These are phyloP conservation scores for Cygnus olor DNA, from an alignment of 2,797 vertebrate species.

Conservation along the genomic window DNA sequence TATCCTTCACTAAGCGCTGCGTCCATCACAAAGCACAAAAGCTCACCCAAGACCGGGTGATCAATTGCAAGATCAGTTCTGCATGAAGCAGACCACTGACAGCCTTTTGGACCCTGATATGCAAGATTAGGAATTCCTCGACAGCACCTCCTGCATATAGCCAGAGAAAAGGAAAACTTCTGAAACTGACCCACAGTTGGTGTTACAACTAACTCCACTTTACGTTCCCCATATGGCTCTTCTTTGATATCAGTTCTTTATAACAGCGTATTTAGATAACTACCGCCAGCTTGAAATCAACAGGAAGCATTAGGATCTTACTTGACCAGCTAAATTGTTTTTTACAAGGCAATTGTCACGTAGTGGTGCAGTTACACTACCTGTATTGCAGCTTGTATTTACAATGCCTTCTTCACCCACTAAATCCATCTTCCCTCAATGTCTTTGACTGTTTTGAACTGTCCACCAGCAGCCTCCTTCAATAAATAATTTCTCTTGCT, in stretches of 20 bases:
- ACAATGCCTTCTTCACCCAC: not conserved
- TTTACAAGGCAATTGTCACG: not conserved
- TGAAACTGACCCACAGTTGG: not conserved
- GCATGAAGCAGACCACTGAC: not conserved
- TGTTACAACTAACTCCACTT: not conserved
- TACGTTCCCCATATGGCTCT: not conserved
- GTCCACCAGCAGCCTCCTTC: not conserved
- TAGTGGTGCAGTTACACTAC: not conserved
- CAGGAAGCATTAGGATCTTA: not conserved
- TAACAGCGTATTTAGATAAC: not conserved
- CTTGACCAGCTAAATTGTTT: not conserved
- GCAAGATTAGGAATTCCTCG: not conserved
- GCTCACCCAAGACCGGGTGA: not conserved
- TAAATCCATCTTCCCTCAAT: not conserved
- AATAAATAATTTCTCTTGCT: not conserved
- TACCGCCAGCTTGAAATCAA: not conserved
- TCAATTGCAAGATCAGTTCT: not conserved
- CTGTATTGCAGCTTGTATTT: not conserved
- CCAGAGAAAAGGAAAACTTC: not conserved
- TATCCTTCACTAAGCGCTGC: not conserved
- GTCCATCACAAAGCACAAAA: not conserved
- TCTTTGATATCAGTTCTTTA: not conserved
- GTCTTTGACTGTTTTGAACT: not conserved
- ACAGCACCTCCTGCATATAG: not conserved
- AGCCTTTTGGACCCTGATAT: not conserved